Evolutionary conservation across 2,113 vertebrate species (phyloP).

Genomic region (Saguinus midas): DNA sequence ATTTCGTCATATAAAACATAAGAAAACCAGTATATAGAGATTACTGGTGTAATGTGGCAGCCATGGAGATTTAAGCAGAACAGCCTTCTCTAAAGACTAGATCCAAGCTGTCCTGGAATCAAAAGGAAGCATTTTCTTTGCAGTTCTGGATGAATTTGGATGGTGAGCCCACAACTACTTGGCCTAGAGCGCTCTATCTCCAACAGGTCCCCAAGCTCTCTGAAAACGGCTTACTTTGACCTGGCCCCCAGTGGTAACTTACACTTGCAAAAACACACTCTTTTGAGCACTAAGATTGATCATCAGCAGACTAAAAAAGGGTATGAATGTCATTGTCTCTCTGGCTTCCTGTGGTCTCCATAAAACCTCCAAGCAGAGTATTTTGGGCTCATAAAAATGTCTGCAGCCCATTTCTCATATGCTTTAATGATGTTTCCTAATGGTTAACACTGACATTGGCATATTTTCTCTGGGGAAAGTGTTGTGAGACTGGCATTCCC

Average conservation of each 20-base stretch:
- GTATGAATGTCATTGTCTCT: slow-evolving; percentile 67
- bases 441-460: slow-evolving; percentile 25
- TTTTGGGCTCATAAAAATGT: slow-evolving; percentile 75
- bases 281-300: neutral
- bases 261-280: neutral
- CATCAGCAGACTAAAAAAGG: slow-evolving; percentile 46
- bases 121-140: neutral
- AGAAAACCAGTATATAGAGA: neutral
- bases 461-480: slow-evolving; percentile 69
- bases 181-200: neutral
- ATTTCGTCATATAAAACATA: neutral
- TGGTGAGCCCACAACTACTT: neutral
- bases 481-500: slow-evolving; percentile 38
- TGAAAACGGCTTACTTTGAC: neutral
- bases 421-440: slow-evolving; percentile 62
- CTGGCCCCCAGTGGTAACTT: neutral
- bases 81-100: neutral
- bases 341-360: slow-evolving; percentile 75
- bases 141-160: neutral
- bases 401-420: slow-evolving; percentile 71
- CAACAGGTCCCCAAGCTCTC: neutral
- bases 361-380: slow-evolving; percentile 67
- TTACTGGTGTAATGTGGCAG: neutral
- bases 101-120: neutral
- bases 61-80: neutral